Conservation (phyloP, 2,797 vertebrate genomes). For the Acanthopagrus latus region DNA sequence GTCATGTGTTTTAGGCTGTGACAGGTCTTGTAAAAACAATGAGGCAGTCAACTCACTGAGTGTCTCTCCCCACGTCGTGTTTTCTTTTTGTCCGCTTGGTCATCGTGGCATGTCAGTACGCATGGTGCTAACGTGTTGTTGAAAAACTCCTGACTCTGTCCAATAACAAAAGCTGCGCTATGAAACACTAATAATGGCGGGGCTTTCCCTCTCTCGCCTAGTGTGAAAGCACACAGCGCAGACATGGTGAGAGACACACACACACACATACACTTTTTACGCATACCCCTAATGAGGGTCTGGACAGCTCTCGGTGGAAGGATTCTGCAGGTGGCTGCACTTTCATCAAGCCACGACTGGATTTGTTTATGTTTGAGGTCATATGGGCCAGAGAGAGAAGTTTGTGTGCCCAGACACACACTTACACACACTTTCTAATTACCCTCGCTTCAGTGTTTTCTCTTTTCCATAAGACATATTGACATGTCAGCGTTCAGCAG, state of each 20-base stretch:
- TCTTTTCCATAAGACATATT: conserved; percentile 82
- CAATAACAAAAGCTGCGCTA: conserved; percentile 77
- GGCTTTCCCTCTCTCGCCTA: conserved; percentile 57
- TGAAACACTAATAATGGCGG: conserved; percentile 78
- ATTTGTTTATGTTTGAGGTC: conserved; percentile 85
- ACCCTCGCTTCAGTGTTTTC: conserved; percentile 79
- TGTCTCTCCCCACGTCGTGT: conserved; percentile 69
- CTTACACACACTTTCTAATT: conserved; percentile 80
- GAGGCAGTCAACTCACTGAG: conserved; percentile 61
- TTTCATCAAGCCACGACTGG: conserved; percentile 81
- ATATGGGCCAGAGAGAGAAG: conserved; percentile 73
- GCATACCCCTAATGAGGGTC: conserved; percentile 73
- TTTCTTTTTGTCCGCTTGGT: conserved; percentile 81
- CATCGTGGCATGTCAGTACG: conserved; percentile 77
- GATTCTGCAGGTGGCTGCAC: conserved; percentile 84
- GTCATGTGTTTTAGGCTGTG: conserved; percentile 67
- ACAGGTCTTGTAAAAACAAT: conserved; percentile 74
- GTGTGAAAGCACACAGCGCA: conserved; percentile 64
- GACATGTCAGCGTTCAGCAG: conserved; percentile 83
- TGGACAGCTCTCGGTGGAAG: conserved; percentile 78
- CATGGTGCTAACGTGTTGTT: conserved; percentile 72
- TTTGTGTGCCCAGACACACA: conserved; percentile 74
- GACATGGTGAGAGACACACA: conserved; percentile 63
- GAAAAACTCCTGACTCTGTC: conserved; percentile 78
- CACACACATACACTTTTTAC: conserved; percentile 50